These are phyloP conservation scores for Lasioglossum zephyrum DNA, from an alignment of 2,888 invertebrate genomes.

Conservation along the genomic window DNA sequence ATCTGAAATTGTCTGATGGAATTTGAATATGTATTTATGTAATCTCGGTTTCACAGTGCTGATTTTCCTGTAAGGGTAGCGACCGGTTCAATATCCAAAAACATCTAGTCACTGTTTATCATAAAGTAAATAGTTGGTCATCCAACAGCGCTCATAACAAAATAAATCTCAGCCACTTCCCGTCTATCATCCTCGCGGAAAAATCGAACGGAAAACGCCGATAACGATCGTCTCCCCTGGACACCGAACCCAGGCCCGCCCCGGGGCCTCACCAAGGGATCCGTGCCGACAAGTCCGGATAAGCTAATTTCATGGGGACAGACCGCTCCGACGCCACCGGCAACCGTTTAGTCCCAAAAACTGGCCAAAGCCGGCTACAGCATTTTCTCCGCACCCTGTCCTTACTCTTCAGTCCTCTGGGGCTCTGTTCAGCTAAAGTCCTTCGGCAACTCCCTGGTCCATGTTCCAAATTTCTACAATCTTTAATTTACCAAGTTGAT, in stretches of 20 bases:
- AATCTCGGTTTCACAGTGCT: no score
- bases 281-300: constrained; percentile 17
- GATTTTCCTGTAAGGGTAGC: no score
- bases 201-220: constrained; percentile 49
- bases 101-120: no score
- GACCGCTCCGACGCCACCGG: neutral
- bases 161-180: no score
- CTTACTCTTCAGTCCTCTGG: neutral
- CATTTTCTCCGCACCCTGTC: neutral
- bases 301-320: constrained; percentile 31
- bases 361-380: neutral
- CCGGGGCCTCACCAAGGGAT: neutral
- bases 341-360: neutral
- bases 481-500: no score
- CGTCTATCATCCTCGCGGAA: constrained; percentile 2
- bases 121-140: no score
- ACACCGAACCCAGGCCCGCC: neutral
- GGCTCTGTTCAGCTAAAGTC: neutral
- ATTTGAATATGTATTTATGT: no score
- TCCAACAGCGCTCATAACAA: no score
- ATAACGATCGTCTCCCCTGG: constrained; percentile 36
- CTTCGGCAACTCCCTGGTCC: no score
- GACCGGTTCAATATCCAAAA: no score
- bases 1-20: no score
- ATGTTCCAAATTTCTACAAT: neutral